Evolutionary conservation across 1,140 invertebrate species (phyloP), one percentile per base, ranked within the genome.

Genomic region (Temnothorax longispinosus): DNA sequence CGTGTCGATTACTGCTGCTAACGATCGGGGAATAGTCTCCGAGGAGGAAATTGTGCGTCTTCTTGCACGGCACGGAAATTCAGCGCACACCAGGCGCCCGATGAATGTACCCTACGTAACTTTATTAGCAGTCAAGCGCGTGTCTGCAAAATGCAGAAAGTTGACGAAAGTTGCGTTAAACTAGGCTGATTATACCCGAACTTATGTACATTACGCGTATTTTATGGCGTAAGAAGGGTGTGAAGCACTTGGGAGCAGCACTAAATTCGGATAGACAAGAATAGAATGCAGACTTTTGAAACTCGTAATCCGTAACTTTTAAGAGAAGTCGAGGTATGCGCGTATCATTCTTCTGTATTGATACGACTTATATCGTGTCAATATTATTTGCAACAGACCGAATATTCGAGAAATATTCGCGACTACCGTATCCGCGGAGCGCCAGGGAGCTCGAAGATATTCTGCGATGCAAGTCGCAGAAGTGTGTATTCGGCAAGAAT

Each of bases 401-500:
- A 90, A 90, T 81, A 86, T 74, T 41, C 8, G 18, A 54, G 76
- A 69, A 60, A 82, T 56, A 75, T 88, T 72, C 13, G 50, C 52
- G 60, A 87, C 69, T 81, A 38, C 10, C 50, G 32, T 56, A 52
- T 38, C 60, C 75, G 27, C 18, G n/a, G 60, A 71, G 44, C 21
- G 41, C 15, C 52, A 0, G 71, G 38, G 88, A 87, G 86, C 77
- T 32, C n/a, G 21, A 18, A 58, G 78, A 89, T 89, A 90, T 67
- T 87, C 58, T 27, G 44, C 77, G 71, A 65, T 32, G 50, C 60
- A 81, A 90, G 86, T 88, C 87, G 62, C 65, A 44, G 64, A 86
- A 90, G 76, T 90, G 88, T 86, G 76, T 50, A 77, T 35, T 64
- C 82, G 60, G 72, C 86, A 86, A 81, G 82, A 90, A 90, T 88